Evolutionary conservation across 2,888 invertebrate species (phyloP).

Genomic region (Ephialtes manifestator): DNA sequence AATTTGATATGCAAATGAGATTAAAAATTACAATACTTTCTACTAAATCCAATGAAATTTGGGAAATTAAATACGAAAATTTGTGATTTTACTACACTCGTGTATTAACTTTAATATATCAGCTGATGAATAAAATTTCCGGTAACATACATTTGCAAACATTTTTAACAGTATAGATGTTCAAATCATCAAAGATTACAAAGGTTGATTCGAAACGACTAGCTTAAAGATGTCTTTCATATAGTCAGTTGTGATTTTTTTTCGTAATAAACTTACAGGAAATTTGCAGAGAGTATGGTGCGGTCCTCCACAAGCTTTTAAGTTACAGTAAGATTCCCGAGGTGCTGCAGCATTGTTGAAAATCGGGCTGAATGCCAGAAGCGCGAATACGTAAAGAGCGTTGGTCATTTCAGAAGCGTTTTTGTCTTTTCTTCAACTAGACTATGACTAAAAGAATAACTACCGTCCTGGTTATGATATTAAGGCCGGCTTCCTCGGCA

Average conservation of each 20-base stretch:
- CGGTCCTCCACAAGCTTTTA: constrained; percentile 2
- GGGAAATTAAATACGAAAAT: no score
- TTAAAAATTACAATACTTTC: no score
- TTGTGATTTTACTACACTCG: no score
- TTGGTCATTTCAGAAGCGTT: constrained; percentile 38
- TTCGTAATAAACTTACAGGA: background rate
- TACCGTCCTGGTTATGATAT: background rate
- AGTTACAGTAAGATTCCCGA: constrained; percentile 46
- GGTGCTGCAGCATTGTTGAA: background rate
- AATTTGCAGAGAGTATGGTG: constrained; percentile 14
- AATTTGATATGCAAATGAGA: no score
- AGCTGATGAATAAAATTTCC: no score
- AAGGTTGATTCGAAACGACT: no score
- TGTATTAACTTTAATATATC: no score
- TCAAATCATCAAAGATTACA: no score
- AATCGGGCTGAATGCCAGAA: background rate
- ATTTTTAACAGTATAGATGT: no score
- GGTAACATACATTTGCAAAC: no score
- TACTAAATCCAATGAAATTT: no score
- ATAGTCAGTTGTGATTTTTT: background rate
- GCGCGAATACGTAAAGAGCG: background rate
- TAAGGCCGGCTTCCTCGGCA: background rate
- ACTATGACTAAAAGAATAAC: background rate
- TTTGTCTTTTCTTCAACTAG: background rate
- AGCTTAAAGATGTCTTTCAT: no score